Evolutionary conservation across 2,888 invertebrate species (phyloP).

Genomic region (Melolontha melolontha): DNA sequence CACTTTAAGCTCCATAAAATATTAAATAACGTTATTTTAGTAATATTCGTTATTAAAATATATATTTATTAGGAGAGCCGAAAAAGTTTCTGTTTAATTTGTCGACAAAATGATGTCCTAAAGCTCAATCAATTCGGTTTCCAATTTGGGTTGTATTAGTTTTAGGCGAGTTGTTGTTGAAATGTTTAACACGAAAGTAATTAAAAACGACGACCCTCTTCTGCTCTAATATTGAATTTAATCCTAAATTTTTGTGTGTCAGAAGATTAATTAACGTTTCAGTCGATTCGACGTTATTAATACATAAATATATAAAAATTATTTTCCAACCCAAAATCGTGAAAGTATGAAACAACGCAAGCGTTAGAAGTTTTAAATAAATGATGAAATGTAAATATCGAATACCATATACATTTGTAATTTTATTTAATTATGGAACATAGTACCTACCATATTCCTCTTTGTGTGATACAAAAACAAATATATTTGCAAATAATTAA

Average conservation of each 20-base stretch:
- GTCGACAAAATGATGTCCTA: too few relatives aligned
- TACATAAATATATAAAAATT: slow-evolving; percentile 7
- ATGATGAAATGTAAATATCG: too few relatives aligned
- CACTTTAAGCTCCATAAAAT: too few relatives aligned
- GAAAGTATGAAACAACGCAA: not conserved
- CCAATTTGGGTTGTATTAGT: slow-evolving; percentile 7
- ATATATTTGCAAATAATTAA: too few relatives aligned
- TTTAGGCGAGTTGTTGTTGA: slow-evolving; percentile 5
- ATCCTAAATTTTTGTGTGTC: too few relatives aligned
- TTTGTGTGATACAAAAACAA: too few relatives aligned
- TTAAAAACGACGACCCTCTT: slow-evolving; percentile 4
- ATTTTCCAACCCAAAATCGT: slow-evolving; percentile 1
- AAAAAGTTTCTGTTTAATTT: too few relatives aligned
- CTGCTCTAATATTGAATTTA: not conserved
- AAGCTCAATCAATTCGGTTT: slow-evolving; percentile 1
- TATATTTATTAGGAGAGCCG: slow-evolving; percentile 4
- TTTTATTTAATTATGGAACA: too few relatives aligned
- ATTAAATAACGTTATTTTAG: too few relatives aligned
- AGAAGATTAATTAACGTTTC: not conserved
- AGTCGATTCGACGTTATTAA: not conserved
- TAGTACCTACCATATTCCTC: too few relatives aligned
- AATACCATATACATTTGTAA: too few relatives aligned
- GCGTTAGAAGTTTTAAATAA: too few relatives aligned
- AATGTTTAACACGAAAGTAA: slow-evolving; percentile 14
- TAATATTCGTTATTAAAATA: slow-evolving; percentile 2